A percentile compares a stretch with the other conserved stretches of the same genome.
phyloP scores from a whole-genome alignment of 1,140 invertebrate species.

The Campoletis sonorensis region DNA sequence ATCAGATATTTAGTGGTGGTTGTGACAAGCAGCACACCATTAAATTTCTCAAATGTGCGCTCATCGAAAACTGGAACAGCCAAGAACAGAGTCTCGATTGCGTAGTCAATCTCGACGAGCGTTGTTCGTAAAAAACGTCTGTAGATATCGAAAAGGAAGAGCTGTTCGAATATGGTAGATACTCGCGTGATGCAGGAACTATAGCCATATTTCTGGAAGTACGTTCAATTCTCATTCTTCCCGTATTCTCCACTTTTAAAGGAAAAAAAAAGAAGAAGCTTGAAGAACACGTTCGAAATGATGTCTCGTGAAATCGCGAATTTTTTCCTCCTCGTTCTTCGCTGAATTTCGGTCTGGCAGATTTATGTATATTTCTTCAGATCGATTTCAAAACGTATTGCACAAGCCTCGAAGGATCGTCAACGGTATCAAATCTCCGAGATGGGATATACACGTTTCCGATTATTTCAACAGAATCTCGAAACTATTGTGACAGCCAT shows the following conservation, averaged over 20 bases:
- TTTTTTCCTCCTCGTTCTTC: neutral
- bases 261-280: neutral
- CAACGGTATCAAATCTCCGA: neutral
- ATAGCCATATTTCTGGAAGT: too few relatives aligned
- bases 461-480: neutral
- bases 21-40: neutral
- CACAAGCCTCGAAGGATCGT: neutral
- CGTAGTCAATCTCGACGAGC: constrained; percentile 44
- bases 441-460: neutral
- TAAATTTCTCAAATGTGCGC: neutral
- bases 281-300: neutral
- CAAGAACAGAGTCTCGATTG: too few relatives aligned
- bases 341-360: neutral
- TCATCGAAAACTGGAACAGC: constrained; percentile 1
- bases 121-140: constrained; percentile 45
- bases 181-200: too few relatives aligned
- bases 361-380: neutral
- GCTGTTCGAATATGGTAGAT: neutral
- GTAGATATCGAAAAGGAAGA: neutral
- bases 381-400: constrained; percentile 3
- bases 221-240: neutral
- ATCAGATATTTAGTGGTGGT: neutral
- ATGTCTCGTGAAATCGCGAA: neutral
- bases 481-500: neutral
- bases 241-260: neutral